Conservation (phyloP, 2,113 vertebrate species). For the Anas platyrhynchos region DNA sequence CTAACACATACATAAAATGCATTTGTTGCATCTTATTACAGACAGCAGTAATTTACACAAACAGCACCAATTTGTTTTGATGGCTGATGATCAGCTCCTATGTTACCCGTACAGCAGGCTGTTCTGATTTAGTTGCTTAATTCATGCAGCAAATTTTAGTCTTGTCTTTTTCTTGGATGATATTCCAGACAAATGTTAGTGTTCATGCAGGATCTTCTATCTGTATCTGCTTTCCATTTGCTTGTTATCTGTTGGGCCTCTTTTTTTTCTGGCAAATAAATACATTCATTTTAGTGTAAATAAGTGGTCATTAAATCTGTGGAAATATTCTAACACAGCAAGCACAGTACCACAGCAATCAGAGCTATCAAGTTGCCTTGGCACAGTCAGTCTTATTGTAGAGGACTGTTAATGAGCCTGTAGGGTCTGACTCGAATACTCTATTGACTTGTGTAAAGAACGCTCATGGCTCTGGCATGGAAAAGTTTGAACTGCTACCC, state of each 20-base stretch:
- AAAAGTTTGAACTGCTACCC: background rate
- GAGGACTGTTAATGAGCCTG: background rate
- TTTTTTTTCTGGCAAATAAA: background rate
- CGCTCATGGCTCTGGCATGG: background rate
- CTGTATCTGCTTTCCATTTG: background rate
- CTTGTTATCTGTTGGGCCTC: background rate
- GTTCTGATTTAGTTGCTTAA: background rate
- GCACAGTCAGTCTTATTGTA: background rate
- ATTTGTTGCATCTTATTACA: background rate
- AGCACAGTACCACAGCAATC: background rate
- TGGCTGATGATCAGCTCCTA: background rate
- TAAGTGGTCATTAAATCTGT: background rate
- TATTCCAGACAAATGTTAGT: background rate
- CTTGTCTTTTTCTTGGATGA: background rate
- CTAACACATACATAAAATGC: background rate
- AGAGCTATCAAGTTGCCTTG: background rate
- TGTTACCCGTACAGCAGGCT: background rate
- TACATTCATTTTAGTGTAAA: background rate
- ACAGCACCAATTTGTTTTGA: background rate
- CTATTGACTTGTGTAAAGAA: background rate
- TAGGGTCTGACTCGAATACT: background rate
- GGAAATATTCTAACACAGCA: background rate
- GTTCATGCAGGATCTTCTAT: background rate
- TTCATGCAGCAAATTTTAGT: background rate
- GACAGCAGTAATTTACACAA: background rate